Percentiles rank a stretch among this genome's conserved stretches.
phyloP scores from a whole-genome alignment of 2,113 vertebrate genomes.

The Petrocephalus zakoni region DNA sequence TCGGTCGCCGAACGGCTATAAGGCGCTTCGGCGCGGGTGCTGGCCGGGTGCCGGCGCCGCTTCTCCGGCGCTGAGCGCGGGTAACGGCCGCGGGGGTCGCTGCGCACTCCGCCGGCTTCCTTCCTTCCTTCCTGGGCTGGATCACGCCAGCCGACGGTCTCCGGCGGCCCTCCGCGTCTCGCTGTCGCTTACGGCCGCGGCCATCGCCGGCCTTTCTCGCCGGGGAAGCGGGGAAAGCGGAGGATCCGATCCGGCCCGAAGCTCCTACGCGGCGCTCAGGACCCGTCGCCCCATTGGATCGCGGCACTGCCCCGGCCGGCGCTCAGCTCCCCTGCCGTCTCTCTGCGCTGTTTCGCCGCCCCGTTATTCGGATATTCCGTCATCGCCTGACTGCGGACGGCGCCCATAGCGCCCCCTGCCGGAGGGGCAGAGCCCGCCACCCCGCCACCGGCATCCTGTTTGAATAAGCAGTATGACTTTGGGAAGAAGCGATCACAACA shows the following conservation, averaged over 20 bases:
- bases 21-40: too few species aligned
- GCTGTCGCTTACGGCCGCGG: not conserved
- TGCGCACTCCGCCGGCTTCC: not conserved
- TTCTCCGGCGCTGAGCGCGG: not conserved
- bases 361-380: conserved; percentile 19
- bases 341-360: not conserved
- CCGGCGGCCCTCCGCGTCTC: not conserved
- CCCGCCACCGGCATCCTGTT: not conserved
- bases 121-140: conserved; percentile 17
- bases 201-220: not conserved
- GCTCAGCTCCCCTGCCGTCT: not conserved
- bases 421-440: not conserved
- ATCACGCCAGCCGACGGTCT: not conserved
- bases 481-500: not conserved
- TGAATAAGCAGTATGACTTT: not conserved
- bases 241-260: not conserved
- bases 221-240: not conserved
- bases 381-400: not conserved
- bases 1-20: too few species aligned
- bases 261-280: not conserved
- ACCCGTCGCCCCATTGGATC: not conserved
- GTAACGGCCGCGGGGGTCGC: not conserved
- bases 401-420: not conserved
- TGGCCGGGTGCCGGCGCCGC: not conserved
- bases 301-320: not conserved